Base-by-base conservation (phyloP, 2,888 invertebrate species). In the Synergus japonicus region DNA sequence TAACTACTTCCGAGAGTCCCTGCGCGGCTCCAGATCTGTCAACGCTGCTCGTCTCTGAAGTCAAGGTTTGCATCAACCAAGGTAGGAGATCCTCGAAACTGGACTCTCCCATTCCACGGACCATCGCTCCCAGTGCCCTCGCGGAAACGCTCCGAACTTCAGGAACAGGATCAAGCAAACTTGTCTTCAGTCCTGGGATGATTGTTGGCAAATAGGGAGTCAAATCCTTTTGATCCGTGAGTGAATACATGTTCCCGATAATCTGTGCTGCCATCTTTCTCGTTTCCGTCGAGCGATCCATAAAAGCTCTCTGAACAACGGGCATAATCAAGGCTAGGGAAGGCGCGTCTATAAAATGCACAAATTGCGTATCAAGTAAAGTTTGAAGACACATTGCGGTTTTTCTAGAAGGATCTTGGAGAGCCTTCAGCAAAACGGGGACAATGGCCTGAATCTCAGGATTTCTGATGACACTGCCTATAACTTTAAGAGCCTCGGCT, bases 181-280 rank as follows among this genome's bases (percentile, higher is more conserved):
- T 98, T 82, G 96, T 97, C 93, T 99, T 99, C 81, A 99, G 93
- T 0, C 99, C 99, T 0, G 99, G 99, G 83, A 99, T 98, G 85
- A 99, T 98, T 76, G 96, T 97, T 0, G 98, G 97, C 88, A 99
- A 93, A 92, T 99, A 99, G 0, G 99, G 99, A 86, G 97, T 95
- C 83, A 99, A 94, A 92, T 99, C 99, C 93, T 99, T 99, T 92
- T 99, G 98, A 93, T 99, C 99, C 0, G 99, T 99, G 67, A 99
- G 93, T 1, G 98, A 98, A 93, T 99, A 99, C 98, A 99, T 99
- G 93, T 99, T 99, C 80, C 99, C 99, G 87, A 99, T 99, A 91
- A 99, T 99, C 93, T 99, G 99, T 4, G 99, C 98, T 1, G 99
- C 98, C 98, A 99, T 99, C 93, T 99, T 98, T 87, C 99, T 94